Conservation (phyloP, 2,113 vertebrate species). For the Dipodomys spectabilis region DNA sequence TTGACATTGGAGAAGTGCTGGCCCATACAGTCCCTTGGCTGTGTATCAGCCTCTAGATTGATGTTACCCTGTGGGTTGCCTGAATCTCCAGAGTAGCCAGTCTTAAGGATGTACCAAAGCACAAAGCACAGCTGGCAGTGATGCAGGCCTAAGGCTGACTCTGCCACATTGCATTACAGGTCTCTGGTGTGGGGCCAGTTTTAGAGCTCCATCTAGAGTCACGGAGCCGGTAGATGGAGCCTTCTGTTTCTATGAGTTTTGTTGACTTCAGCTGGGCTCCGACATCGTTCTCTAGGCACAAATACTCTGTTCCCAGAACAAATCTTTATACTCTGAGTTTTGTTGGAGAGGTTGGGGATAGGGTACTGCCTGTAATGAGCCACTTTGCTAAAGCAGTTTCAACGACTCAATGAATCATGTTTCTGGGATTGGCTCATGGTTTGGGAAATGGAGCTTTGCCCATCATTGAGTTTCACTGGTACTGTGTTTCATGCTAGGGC, state of each 20-base stretch:
- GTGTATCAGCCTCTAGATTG: not conserved
- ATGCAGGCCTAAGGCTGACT: too few species aligned
- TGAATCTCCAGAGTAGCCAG: not conserved
- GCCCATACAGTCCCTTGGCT: not conserved
- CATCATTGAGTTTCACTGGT: not conserved
- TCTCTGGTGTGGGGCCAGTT: not conserved
- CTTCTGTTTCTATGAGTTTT: not conserved
- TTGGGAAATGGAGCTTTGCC: not conserved
- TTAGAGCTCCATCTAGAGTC: not conserved
- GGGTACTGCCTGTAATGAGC: not conserved
- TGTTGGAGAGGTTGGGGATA: not conserved
- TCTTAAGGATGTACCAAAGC: not conserved
- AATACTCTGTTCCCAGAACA: too few species aligned
- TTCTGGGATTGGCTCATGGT: too few species aligned
- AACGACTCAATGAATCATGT: not conserved
- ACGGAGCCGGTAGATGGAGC: not conserved
- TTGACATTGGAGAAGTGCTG: too few species aligned
- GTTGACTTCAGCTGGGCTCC: too few species aligned
- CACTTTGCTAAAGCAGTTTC: not conserved
- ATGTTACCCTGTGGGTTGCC: not conserved
- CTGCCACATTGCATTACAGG: not conserved
- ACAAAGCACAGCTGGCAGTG: too few species aligned
- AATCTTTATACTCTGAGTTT: too few species aligned
- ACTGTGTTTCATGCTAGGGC: not conserved
- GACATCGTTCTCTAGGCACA: not conserved